phyloP scores from a whole-genome alignment of 1,140 invertebrate genomes.

The Drosophila truncata region DNA sequence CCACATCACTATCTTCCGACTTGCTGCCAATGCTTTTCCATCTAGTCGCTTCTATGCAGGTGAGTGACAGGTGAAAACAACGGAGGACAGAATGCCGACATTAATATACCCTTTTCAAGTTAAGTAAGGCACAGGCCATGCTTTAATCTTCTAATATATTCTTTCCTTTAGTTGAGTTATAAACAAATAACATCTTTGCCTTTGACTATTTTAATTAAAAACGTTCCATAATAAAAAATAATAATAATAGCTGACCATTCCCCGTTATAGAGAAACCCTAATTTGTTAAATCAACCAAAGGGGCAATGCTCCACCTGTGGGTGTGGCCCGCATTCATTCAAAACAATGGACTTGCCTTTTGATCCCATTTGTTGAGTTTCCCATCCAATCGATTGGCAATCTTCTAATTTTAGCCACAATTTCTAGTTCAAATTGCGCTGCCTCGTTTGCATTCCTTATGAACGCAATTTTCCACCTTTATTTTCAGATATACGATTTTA shows the following conservation, averaged over 20 bases:
- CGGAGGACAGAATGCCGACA: background rate
- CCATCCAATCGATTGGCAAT: constrained; percentile 58
- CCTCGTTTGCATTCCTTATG: constrained; percentile 52
- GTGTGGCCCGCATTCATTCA: constrained; percentile 25
- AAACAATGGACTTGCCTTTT: constrained; percentile 36
- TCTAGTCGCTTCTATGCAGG: constrained; percentile 54
- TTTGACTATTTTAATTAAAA: background rate
- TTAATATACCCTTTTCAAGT: background rate
- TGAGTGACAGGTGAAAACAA: constrained; percentile 41
- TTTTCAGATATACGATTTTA: constrained; percentile 30
- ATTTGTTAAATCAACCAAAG: background rate
- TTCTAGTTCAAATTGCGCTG: constrained; percentile 71
- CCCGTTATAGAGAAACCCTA: background rate
- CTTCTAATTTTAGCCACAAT: constrained; percentile 64
- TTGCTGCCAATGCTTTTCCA: constrained; percentile 36
- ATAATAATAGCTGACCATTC: background rate
- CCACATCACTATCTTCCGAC: constrained; percentile 74
- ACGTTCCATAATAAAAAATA: background rate
- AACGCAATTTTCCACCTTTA: constrained; percentile 36
- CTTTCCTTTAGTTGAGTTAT: background rate
- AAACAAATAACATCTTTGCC: no score
- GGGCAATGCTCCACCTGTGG: constrained; percentile 30
- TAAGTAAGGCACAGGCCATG: background rate
- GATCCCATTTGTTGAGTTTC: constrained; percentile 30
- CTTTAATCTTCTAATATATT: background rate